phyloP scores from a whole-genome alignment of 2,113 vertebrate genomes.

The Apistogramma diplotaenia region DNA sequence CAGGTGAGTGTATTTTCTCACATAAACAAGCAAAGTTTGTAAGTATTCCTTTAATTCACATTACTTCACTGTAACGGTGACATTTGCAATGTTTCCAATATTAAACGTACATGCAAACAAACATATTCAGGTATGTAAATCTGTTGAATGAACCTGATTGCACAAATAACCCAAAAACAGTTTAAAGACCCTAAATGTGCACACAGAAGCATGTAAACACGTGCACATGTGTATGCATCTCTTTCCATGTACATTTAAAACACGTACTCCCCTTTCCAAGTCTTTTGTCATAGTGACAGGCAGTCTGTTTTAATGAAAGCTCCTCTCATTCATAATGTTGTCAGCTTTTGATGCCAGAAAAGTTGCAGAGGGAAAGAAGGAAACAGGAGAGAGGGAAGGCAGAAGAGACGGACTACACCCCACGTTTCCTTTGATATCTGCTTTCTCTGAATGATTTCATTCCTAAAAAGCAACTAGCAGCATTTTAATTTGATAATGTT shows the following conservation, averaged over 20 bases:
- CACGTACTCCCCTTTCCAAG: constrained; percentile 20
- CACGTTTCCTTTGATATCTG: constrained; percentile 14
- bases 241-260: not conserved
- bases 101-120: not conserved
- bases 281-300: constrained; percentile 69
- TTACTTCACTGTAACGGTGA: not conserved
- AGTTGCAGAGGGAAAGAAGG: constrained; percentile 23
- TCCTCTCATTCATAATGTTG: constrained; percentile 47
- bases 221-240: not conserved
- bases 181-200: not conserved
- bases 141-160: not conserved
- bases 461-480: not conserved
- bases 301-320: constrained; percentile 69
- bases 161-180: not conserved
- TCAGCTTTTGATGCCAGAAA: constrained; percentile 44
- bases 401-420: not conserved
- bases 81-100: not conserved
- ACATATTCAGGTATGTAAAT: not conserved
- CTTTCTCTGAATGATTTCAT: not conserved
- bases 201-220: not conserved
- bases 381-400: not conserved
- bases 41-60: not conserved
- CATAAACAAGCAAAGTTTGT: not conserved
- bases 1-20: not conserved
- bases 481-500: not conserved